Conservation (phyloP, 2,797 vertebrate genomes). For the Anas bahamensis region DNA sequence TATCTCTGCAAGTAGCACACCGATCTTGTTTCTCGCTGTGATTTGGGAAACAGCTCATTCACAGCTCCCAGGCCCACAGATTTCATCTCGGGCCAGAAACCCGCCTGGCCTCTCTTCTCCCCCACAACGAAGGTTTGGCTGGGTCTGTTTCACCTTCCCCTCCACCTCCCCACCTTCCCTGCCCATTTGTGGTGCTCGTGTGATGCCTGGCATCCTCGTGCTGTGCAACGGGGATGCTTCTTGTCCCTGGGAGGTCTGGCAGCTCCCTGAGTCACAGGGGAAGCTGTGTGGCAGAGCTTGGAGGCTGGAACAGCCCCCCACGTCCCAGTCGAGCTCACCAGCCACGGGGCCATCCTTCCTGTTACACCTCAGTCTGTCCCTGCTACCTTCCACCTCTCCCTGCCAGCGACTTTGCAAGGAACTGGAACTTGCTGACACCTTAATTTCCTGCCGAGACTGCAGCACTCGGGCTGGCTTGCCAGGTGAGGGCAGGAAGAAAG, state of each 20-base stretch:
- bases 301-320: neutral
- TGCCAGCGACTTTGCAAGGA: neutral
- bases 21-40: neutral
- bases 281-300: neutral
- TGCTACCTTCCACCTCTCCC: neutral
- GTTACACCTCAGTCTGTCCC: neutral
- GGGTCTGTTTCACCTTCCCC: neutral
- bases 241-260: neutral
- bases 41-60: neutral
- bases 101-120: neutral
- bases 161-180: neutral
- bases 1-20: neutral
- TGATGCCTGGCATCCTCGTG: neutral
- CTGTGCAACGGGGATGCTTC: neutral
- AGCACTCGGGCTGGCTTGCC: neutral
- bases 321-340: neutral
- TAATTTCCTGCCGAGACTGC: neutral
- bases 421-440: neutral
- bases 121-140: neutral
- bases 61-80: neutral
- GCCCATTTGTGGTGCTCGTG: neutral
- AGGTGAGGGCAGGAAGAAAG: neutral
- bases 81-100: neutral
- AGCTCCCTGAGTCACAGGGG: neutral
- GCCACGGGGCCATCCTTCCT: neutral